Evolutionary conservation across 2,888 invertebrate genomes (phyloP), one percentile per base, ranked within the genome.

Genomic region (Trimorus sp.): DNA sequence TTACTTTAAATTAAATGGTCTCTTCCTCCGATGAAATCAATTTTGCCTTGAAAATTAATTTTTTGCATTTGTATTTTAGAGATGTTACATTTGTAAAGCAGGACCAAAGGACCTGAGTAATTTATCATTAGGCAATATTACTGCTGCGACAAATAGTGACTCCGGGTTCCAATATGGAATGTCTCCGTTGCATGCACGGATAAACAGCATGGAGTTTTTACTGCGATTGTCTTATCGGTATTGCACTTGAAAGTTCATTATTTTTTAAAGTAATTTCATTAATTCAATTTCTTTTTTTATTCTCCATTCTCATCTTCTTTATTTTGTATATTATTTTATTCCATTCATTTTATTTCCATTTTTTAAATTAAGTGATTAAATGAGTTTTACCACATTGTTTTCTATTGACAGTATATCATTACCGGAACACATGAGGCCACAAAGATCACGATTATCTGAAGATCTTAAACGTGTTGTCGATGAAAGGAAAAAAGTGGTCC

Each of bases 141-240:
- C 5, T 49, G 49, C n/a, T 4, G 16, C 54, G 8, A 26, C 7
- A 16, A 7, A 16, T 8, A 49, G 2, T n/a, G 60, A 54, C 4
- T 26, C 54, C 7, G 37, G 8, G 9, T 68, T 68, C 1, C 7
- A 54, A 9, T 68, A 70, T 70, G 70, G 70, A 7, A 70, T 70
- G 12, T 56, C 59, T 26, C 70, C 70, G 6, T 59, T 70, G 7
- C 70, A 70, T 26, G 70, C 70, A 12, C 51, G 70, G 11, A 70
- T 70, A 38, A 70, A 59, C 4, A 51, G 38, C 6, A 60, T 70
- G 7, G 70, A 70, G 11, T 70, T 38, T 59, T 15, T 48, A 38
- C 51, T 59, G 7, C 59, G n/a, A 1, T 36, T 59, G 11, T 59
- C 59, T 1, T 59, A 59, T 59, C 59, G 59, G 59, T 59, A 59